Conservation (phyloP, 2,797 vertebrate species). For the Thunnus albacares region DNA sequence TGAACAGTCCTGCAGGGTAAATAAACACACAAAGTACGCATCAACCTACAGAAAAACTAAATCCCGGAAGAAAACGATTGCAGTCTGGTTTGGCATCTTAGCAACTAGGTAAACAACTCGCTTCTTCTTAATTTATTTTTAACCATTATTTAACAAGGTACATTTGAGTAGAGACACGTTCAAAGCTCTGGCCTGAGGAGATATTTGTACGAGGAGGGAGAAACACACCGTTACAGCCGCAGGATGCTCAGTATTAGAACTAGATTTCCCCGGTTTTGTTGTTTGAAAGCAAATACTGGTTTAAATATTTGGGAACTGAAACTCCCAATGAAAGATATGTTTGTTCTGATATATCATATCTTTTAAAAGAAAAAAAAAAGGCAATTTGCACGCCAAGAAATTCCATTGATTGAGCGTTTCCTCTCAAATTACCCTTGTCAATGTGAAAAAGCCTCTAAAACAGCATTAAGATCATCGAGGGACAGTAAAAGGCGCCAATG, state of each 20-base stretch:
- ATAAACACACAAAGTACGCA: slow-evolving; percentile 30
- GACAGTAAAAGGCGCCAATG: too few relatives aligned
- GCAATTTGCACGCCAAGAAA: slow-evolving; percentile 17
- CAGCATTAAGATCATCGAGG: neutral
- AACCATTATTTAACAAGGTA: slow-evolving; percentile 45
- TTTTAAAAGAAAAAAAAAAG: slow-evolving; percentile 6
- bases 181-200: slow-evolving; percentile 38
- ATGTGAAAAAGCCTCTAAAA: slow-evolving; percentile 34
- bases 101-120: slow-evolving; percentile 51
- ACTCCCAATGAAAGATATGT: slow-evolving; percentile 24
- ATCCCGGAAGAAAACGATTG: neutral
- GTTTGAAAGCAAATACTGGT: slow-evolving; percentile 40
- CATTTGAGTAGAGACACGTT: neutral
- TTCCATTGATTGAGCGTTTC: neutral
- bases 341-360: slow-evolving; percentile 13
- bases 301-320: neutral
- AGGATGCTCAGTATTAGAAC: slow-evolving; percentile 18
- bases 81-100: slow-evolving; percentile 22
- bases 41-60: slow-evolving; percentile 16
- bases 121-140: slow-evolving; percentile 57
- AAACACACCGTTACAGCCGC: slow-evolving; percentile 12
- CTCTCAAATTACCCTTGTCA: neutral
- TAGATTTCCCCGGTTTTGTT: neutral
- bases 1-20: slow-evolving; percentile 42
- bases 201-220: slow-evolving; percentile 32